phyloP scores from a whole-genome alignment of 1,140 invertebrate genomes.

The Neomicropteryx cornuta region DNA sequence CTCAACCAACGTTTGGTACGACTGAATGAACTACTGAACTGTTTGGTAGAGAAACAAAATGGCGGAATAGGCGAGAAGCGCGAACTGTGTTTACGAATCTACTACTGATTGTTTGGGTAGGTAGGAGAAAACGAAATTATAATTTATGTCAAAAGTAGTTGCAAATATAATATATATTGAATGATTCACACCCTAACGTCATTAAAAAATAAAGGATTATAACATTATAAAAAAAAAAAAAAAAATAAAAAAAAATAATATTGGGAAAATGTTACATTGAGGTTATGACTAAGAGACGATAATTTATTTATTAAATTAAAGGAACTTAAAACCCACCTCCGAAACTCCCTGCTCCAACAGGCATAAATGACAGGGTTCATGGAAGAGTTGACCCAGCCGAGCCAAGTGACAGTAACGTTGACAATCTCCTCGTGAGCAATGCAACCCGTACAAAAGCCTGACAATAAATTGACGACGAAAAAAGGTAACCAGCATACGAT shows the following conservation, averaged over 20 bases:
- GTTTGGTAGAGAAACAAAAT: too few species aligned
- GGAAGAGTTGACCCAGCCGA: conserved; percentile 97
- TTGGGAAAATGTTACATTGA: not conserved
- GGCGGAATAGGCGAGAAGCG: too few species aligned
- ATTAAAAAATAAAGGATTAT: not conserved
- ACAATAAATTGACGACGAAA: conserved; percentile 91
- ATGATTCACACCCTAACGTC: not conserved
- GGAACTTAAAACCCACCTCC: conserved; percentile 54
- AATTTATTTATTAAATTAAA: conserved; percentile 3
- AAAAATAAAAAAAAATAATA: not conserved
- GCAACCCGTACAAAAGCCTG: conserved; percentile 80
- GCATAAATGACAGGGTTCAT: conserved; percentile 98
- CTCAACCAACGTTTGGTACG: too few species aligned
- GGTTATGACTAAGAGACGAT: not conserved
- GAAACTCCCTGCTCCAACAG: conserved; percentile 91
- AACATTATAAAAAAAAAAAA: not conserved
- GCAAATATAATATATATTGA: not conserved
- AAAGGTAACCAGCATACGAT: conserved; percentile 97
- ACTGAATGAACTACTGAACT: too few species aligned
- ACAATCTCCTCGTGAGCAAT: conserved; percentile 83
- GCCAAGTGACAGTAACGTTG: conserved; percentile 91
- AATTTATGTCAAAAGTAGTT: too few species aligned
- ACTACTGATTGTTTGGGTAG: too few species aligned
- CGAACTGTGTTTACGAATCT: too few species aligned
- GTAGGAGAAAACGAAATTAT: too few species aligned